Conservation (phyloP, 1,140 invertebrate species). For the Zaprionus nigranus region DNA sequence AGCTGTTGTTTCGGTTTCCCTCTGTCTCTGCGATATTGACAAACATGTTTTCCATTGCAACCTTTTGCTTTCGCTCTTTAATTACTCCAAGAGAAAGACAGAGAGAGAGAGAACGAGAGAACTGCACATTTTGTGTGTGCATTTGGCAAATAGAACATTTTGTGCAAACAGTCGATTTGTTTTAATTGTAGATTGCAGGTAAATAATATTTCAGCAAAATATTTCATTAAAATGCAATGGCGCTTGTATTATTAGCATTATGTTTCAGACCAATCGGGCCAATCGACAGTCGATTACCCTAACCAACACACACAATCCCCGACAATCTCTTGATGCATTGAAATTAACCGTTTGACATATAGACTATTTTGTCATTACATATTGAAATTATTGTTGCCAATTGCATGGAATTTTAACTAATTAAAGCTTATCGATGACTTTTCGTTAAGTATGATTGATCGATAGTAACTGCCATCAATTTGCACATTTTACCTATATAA, state of each 20-base stretch:
- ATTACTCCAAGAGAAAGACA: conserved; percentile 34
- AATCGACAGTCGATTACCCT: not conserved
- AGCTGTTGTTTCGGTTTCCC: not conserved
- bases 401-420: no score
- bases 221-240: conserved; percentile 60
- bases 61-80: conserved; percentile 33
- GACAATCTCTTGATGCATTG: not conserved
- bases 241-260: conserved; percentile 53
- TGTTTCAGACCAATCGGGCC: not conserved
- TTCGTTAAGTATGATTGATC: no score
- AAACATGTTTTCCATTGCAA: conserved; percentile 21
- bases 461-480: no score
- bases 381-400: no score
- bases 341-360: no score
- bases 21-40: not conserved
- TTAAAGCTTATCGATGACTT: no score
- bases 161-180: conserved; percentile 26
- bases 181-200: conserved; percentile 43
- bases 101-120: not conserved
- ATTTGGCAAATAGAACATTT: conserved; percentile 32
- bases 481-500: no score
- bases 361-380: no score
- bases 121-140: conserved; percentile 27
- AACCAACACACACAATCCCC: not conserved
- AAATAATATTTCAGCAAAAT: conserved; percentile 72